Evolutionary conservation across 1,140 invertebrate genomes (phyloP).

Genomic region (Campoletis sonorensis): DNA sequence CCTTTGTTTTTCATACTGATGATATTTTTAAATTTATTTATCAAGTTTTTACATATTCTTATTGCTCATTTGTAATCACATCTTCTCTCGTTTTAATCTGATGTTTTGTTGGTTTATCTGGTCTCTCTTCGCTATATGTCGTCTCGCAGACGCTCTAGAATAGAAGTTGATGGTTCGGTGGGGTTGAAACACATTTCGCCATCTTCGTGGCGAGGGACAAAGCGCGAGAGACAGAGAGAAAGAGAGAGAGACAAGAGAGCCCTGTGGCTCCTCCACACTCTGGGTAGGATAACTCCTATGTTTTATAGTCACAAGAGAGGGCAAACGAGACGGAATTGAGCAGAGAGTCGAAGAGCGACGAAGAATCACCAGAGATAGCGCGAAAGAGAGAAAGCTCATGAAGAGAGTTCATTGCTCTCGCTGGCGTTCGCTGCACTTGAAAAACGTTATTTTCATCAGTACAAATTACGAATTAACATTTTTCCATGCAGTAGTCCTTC

Average conservation of each 20-base stretch:
- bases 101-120: neutral
- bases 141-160: slow-evolving; percentile 59
- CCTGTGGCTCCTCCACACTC: neutral
- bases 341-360: slow-evolving; percentile 35
- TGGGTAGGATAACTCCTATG: slow-evolving; percentile 34
- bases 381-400: slow-evolving; percentile 29
- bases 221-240: slow-evolving; percentile 50
- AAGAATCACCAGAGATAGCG: slow-evolving; percentile 47
- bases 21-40: no score
- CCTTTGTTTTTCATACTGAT: no score
- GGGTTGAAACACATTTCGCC: slow-evolving; percentile 54
- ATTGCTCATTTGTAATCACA: neutral
- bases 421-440: slow-evolving; percentile 70
- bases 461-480: slow-evolving; percentile 51
- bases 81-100: neutral
- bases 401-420: slow-evolving; percentile 72
- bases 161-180: slow-evolving; percentile 63
- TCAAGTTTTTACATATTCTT: no score
- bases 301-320: neutral
- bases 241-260: slow-evolving; percentile 49
- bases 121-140: neutral
- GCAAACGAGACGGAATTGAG: slow-evolving; percentile 13
- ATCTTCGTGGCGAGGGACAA: slow-evolving; percentile 52
- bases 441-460: slow-evolving; percentile 61
- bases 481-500: neutral